Base-by-base conservation (phyloP, 92 coral and sea anemone species). In the Porites evermanni region DNA sequence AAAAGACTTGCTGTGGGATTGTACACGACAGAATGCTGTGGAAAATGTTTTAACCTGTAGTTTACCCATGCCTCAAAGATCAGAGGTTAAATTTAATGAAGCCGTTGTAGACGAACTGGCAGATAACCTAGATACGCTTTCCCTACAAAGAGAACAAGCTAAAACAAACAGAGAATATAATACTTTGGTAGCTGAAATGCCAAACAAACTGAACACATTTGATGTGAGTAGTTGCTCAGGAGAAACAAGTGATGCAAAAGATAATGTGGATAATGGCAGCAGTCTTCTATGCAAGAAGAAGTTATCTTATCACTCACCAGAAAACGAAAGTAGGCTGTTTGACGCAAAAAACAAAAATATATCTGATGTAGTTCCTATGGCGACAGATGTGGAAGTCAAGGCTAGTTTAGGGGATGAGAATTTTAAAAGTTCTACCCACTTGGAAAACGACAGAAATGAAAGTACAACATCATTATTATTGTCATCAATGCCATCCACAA, bases 261-360 rank as follows among this genome's bases (percentile, higher is more conserved):
- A 67, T 51, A 64, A 61, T 44, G 56, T 5, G 54, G 65, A 63
- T 56, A 21, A 47, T 24, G 63, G 5, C 23, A 21, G 21, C 26
- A 72, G 2, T 21, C 63, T 72, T 44, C 70, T 64, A 52, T 73
- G 87, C 70, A 47, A 64, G 80, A 83, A 83, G 66, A 83, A 83
- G 63, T 71, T 74, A 23, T 64, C 38, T 2, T 64, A 50, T 56
- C 24, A 19, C 53, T 51, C 51, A 7, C 73, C 16, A 11, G 80
- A 64, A 81, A 60, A 52, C 58, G 7, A 53, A 12, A 53, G 64
- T 16, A 38, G 58, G 17, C 65, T 58, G 12, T 75, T 58, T 3
- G 65, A 6, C 10, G 24, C 58, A 7, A 56, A 51, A 11, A 44
- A 24, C 20, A 38, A 18, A 2, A 17, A 38, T 47, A 2, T 6